Percentiles rank a stretch among this genome's conserved stretches.
phyloP scores from a whole-genome alignment of 2,113 vertebrate genomes.

The Bucco capensis region DNA sequence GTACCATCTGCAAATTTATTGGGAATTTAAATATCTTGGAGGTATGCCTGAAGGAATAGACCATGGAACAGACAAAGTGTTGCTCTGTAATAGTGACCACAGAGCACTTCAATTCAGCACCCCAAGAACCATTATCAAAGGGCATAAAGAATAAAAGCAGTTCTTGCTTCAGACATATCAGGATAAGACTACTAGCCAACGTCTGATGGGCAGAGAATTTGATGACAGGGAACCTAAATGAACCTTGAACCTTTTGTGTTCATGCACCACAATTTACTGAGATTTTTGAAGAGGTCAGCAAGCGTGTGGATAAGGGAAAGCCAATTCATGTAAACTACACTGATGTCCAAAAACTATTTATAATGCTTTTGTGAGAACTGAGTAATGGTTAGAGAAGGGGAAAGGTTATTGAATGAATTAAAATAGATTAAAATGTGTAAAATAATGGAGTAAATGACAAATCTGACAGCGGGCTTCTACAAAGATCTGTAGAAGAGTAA shows the following conservation, averaged over 20 bases:
- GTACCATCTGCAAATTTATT: conserved; percentile 64
- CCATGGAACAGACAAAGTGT: not conserved
- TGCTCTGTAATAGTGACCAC: not conserved
- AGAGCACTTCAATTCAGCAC: not conserved
- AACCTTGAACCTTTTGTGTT: not conserved
- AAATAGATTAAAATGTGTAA: not conserved
- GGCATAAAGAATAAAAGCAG: not conserved
- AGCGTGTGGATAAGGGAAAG: not conserved
- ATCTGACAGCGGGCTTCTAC: not conserved
- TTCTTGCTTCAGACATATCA: not conserved
- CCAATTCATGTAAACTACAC: not conserved
- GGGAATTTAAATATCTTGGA: conserved; percentile 40
- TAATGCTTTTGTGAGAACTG: not conserved
- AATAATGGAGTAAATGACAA: not conserved
- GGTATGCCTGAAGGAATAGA: conserved; percentile 14
- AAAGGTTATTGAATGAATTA: not conserved
- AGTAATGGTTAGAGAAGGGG: not conserved
- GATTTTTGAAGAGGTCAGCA: not conserved
- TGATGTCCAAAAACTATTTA: not conserved
- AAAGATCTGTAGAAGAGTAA: not conserved
- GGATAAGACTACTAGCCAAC: not conserved
- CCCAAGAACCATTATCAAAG: not conserved
- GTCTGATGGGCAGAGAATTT: not conserved
- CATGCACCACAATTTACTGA: not conserved
- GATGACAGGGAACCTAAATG: not conserved